Evolutionary conservation across 2,888 invertebrate species (phyloP), one percentile per base, ranked within the genome.

Genomic region (Conistra vaccinii): DNA sequence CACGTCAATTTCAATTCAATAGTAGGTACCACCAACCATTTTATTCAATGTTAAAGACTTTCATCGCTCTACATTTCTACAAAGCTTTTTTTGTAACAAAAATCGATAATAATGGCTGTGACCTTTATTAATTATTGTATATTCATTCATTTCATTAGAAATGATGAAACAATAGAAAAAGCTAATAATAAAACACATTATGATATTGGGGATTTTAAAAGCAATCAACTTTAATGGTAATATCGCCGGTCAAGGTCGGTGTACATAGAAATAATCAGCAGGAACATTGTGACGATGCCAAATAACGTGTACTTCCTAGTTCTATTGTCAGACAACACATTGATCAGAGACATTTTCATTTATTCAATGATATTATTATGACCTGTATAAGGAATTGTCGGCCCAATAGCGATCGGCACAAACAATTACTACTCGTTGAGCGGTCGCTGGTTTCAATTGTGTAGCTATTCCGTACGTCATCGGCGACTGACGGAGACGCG

Each of bases 391-490:
- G 90, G 92, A 92, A 92, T 91, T 89, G 90, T 89, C 86, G 71
- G 85, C 85, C 90, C 90, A 91, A 92, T 92, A 92, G 90, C 90
- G 91, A 93, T 93, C 91, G 87, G 86, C 88, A 87, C 92, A 93
- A 93, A 94, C 95, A 95, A 96, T 96, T 96, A 95, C 94, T 90
- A 87, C 93, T 95, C 89, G 93, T 96, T 95, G 94, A 94, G 91
- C 92, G 92, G 91, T 91, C 91, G 91, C 86, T 90, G 83, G 90
- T 92, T 93, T 92, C 95, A 96, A 96, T 95, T 96, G 95, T 91
- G 88, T 85, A 90, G 90, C 92, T 90, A 91, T 92, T 94, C 92
- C 90, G 91, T 92, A 89, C 87, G 87, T 87, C 87, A 87, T 82
- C 74, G 57, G 39, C 76, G 69, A 77, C 80, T 82, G 61, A 79